These are phyloP conservation scores for Zaprionus taronus DNA, from an alignment of 1,140 invertebrate species.

Conservation along the genomic window DNA sequence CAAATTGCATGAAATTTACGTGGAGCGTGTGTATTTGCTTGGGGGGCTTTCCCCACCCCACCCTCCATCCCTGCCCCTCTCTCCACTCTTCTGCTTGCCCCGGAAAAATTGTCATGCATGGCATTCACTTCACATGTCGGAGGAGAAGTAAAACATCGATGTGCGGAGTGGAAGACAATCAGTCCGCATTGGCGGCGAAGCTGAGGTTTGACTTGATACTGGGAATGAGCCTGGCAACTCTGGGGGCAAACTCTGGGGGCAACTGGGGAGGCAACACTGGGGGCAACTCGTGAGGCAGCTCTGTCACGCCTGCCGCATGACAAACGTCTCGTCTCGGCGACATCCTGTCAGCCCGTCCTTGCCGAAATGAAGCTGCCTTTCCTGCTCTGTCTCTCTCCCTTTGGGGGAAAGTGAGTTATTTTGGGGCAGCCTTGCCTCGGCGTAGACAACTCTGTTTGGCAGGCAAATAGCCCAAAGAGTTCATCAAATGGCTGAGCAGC, in stretches of 20 bases:
- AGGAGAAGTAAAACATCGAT: conserved; percentile 56
- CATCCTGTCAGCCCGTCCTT: conserved; percentile 36
- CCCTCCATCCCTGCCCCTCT: neutral
- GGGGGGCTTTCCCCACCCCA: neutral
- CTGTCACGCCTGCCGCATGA: conserved; percentile 22
- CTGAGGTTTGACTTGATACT: neutral
- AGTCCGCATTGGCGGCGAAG: conserved; percentile 7
- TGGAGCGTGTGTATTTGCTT: conserved; percentile 49
- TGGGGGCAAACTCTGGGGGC: neutral
- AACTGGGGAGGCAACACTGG: neutral
- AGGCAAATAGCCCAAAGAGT: conserved; percentile 6
- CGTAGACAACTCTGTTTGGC: conserved; percentile 10
- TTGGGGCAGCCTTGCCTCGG: neutral
- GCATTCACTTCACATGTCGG: conserved; percentile 53
- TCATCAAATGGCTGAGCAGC: conserved; percentile 7
- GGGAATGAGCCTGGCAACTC: neutral
- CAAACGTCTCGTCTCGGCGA: conserved; percentile 42
- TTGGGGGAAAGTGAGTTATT: conserved; percentile 13
- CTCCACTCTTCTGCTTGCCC: neutral
- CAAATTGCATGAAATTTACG: conserved; percentile 83
- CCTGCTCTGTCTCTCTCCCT: neutral
- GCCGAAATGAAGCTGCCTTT: conserved; percentile 22
- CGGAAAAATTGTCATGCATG: conserved; percentile 76
- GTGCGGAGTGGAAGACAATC: conserved; percentile 60
- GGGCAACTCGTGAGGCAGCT: neutral